Evolutionary conservation across 2,113 vertebrate genomes (phyloP), one percentile per base, ranked within the genome.

Genomic region (Sclerurus mexicanus): DNA sequence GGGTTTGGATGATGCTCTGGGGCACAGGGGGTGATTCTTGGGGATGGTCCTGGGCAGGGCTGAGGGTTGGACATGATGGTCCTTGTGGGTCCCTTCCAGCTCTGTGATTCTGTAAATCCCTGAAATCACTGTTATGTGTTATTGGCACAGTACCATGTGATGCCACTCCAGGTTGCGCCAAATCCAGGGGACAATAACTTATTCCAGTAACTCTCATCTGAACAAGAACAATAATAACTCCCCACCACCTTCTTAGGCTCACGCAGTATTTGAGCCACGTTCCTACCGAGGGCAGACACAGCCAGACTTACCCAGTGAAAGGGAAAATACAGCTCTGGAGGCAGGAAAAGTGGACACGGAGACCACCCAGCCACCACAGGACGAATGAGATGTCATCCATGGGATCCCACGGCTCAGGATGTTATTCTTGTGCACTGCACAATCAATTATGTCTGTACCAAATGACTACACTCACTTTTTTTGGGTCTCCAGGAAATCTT

Each of bases 351-450:
- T 46, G 91, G 92, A 49, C 18, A 4, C 59, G 27, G 73, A 96
- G 96, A 93, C 96, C 95, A 95, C 92, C 92, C 92, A 84, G 82
- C 59, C 91, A 87, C 87, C 15, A 5, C 73, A 83, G 75, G 20
- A 93, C n/a, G 55, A 96, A 97, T 93, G 97, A 95, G 92, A 96
- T 96, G 94, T 97, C 97, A 97, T 64, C 94, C 90, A 5, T 7
- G 63, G 95, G 5, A 89, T 67, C 95, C 92, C 95, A 85, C 66
- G 5, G 95, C 95, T 96, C 96, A 91, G 95, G 96, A 96, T 94
- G 96, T 97, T 95, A 87, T 97, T 95, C 90, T 75, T 96, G 90
- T 78, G 82, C 86, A 76, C 76, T 69, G 87, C 87, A 9, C 94
- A 90, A 97, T 96, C 97, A 96, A 97, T 97, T 97, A 95, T 44